Conservation (phyloP, 2,113 vertebrate species). For the Saccopteryx bilineata region DNA sequence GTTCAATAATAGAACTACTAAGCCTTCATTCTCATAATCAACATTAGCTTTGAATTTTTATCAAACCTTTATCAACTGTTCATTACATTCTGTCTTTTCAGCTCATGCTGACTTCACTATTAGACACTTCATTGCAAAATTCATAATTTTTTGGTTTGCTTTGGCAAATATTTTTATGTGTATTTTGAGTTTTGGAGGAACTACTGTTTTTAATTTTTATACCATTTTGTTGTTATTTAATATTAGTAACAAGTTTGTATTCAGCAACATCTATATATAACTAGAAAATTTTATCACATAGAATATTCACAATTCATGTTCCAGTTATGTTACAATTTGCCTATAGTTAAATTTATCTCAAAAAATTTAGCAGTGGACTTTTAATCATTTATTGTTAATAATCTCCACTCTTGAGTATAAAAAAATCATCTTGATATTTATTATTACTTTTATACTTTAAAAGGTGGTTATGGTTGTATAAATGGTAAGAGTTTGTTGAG, state of each 20-base stretch:
- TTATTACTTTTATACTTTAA: slow-evolving; percentile 4
- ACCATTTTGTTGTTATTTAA: not conserved
- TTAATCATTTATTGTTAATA: slow-evolving; percentile 14
- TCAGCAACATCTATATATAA: not conserved
- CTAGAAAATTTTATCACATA: slow-evolving; percentile 10
- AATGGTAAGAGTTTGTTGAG: not conserved
- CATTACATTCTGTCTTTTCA: slow-evolving; percentile 71
- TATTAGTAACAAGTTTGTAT: slow-evolving; percentile 19
- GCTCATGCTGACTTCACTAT: slow-evolving; percentile 64
- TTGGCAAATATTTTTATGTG: not conserved
- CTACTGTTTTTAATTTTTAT: not conserved
- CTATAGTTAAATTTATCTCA: not conserved
- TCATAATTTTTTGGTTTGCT: slow-evolving; percentile 63
- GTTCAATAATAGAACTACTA: slow-evolving; percentile 74
- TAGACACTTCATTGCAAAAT: slow-evolving; percentile 58
- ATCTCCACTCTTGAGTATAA: not conserved
- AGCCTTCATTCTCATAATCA: slow-evolving; percentile 76
- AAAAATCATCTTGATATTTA: not conserved
- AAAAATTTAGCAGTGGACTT: not conserved
- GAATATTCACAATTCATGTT: not conserved
- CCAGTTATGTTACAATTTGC: not conserved
- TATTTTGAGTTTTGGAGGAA: slow-evolving; percentile 18
- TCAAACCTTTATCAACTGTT: slow-evolving; percentile 72
- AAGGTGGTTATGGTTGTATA: not conserved
- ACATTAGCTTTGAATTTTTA: slow-evolving; percentile 71